Percentiles rank a stretch among this genome's conserved stretches.
These are phyloP conservation scores for Amaurobius ferox DNA, from an alignment of 2,888 invertebrate species.

Conservation along the genomic window DNA sequence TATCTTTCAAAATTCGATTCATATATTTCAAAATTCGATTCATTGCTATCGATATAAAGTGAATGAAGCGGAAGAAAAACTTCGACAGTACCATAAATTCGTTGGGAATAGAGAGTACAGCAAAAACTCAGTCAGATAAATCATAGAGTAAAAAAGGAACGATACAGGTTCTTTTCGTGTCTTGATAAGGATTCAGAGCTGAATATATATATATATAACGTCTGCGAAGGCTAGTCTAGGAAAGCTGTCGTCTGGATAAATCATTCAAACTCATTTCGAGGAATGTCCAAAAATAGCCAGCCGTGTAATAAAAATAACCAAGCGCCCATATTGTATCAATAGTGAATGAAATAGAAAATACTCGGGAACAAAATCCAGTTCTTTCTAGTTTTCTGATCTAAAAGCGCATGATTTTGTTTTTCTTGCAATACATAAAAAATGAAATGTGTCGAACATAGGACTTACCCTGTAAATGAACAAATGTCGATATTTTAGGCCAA, in stretches of 20 bases:
- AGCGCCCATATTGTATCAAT: too few species aligned
- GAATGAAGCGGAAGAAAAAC: not conserved
- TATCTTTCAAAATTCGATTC: too few species aligned
- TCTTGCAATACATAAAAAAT: too few species aligned
- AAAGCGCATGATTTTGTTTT: too few species aligned
- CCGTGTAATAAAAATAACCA: slow-evolving; percentile 60
- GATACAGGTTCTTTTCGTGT: not conserved
- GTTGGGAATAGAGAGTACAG: not conserved
- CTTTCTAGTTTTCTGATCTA: too few species aligned
- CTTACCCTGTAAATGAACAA: too few species aligned
- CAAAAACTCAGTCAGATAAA: not conserved
- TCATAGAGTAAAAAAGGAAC: not conserved
- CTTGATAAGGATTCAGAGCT: not conserved
- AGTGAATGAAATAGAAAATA: too few species aligned
- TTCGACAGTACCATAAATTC: slow-evolving; percentile 6
- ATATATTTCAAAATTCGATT: not conserved
- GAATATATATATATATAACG: not conserved
- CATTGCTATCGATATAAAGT: not conserved
- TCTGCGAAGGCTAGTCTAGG: slow-evolving; percentile 12
- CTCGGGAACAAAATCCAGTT: too few species aligned
- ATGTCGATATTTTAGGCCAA: too few species aligned
- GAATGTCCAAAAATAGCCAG: slow-evolving; percentile 48
- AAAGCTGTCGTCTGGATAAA: slow-evolving; percentile 45
- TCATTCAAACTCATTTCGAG: slow-evolving; percentile 48
- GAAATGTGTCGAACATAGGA: too few species aligned